Conservation (phyloP, 2,888 invertebrate genomes). For the Corbicula japonica region DNA sequence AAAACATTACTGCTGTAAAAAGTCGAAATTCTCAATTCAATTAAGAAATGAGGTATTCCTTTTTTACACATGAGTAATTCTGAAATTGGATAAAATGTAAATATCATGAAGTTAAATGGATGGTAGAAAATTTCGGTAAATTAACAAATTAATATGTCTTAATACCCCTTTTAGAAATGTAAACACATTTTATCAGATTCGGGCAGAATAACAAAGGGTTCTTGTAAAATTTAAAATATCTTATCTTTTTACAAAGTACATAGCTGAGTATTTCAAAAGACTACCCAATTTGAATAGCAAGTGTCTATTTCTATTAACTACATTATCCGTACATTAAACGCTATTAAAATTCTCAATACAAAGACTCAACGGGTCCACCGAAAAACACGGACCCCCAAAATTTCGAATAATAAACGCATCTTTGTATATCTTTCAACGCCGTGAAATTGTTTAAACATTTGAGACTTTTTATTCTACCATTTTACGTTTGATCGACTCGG, state of each 20-base stretch:
- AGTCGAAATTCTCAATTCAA: too few relatives aligned
- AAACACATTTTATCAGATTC: conserved; percentile 33
- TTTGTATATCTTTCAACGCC: conserved; percentile 32
- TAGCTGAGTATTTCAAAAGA: conserved; percentile 42
- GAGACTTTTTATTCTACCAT: conserved; percentile 11
- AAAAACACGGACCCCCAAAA: conserved; percentile 55
- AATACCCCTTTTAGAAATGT: conserved; percentile 44
- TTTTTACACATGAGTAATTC: too few relatives aligned
- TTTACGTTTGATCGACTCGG: conserved; percentile 36
- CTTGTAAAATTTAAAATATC: conserved; percentile 46
- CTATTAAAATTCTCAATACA: conserved; percentile 38
- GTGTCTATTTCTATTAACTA: conserved; percentile 56
- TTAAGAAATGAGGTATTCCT: too few relatives aligned
- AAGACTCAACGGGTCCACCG: conserved; percentile 36
- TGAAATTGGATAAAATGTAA: conserved; percentile 42
- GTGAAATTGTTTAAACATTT: conserved; percentile 49
- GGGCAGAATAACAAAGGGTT: conserved; percentile 48
- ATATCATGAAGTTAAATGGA: conserved; percentile 41
- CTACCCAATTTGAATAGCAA: conserved; percentile 48
- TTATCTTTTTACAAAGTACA: conserved; percentile 31
- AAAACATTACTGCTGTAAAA: too few relatives aligned
- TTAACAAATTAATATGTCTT: conserved; percentile 60
- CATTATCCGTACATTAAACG: conserved; percentile 30
- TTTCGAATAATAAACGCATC: conserved; percentile 52
- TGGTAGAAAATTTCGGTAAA: conserved; percentile 21